Conservation (phyloP, 2,797 vertebrate genomes). For the Prionace glauca region DNA sequence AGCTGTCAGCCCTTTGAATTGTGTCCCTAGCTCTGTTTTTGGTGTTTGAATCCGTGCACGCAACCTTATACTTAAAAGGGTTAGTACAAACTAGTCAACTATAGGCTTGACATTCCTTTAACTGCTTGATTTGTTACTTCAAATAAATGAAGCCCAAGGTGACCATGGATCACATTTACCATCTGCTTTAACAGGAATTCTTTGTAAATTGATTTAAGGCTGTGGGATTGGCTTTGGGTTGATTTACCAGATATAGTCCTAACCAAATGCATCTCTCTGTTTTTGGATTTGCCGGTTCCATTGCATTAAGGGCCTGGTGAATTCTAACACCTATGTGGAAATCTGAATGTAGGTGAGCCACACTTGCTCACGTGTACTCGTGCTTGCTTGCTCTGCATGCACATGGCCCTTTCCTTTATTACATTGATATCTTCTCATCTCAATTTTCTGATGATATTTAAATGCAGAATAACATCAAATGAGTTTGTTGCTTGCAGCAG, state of each 20-base stretch:
- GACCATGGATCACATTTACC: neutral
- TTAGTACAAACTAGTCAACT: neutral
- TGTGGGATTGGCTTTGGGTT: neutral
- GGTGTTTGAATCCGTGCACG: neutral
- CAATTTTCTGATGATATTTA: neutral
- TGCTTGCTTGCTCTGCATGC: no score
- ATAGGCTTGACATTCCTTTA: neutral
- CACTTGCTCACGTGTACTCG: no score
- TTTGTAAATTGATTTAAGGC: neutral
- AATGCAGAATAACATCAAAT: neutral
- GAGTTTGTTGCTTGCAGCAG: neutral
- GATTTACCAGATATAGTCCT: neutral
- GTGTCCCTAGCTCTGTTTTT: neutral
- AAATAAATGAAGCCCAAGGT: no score
- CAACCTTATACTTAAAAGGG: neutral
- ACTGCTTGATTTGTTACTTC: neutral
- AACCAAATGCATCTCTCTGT: neutral
- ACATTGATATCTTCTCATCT: neutral
- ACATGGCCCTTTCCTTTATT: neutral
- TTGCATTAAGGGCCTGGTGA: neutral
- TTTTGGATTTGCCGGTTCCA: neutral
- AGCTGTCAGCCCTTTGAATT: neutral
- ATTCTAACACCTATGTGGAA: neutral
- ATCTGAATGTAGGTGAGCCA: no score
- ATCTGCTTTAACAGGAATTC: neutral